Conservation (phyloP, 2,888 invertebrate species). For the Polyommatus iphigenia region DNA sequence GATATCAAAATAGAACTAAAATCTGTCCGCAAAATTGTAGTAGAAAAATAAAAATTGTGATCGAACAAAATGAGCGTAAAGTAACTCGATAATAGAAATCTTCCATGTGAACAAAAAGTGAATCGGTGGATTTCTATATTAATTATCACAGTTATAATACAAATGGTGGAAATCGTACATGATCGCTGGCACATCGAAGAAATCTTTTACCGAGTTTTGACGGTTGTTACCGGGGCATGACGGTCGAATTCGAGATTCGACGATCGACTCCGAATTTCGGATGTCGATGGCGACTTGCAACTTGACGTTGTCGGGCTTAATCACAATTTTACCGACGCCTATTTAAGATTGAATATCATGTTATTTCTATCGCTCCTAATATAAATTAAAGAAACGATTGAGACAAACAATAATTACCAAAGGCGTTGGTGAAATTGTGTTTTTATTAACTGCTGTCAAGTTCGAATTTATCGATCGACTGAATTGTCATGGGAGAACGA, state of each 20-base stretch:
- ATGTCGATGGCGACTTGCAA: neutral
- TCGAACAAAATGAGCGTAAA: constrained; percentile 60
- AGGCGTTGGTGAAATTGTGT: neutral
- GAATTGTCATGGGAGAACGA: constrained; percentile 24
- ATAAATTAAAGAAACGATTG: neutral
- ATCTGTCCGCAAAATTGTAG: constrained; percentile 66
- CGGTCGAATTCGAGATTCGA: constrained; percentile 14
- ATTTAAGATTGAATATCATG: neutral
- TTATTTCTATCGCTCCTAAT: neutral
- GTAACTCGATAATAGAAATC: constrained; percentile 70
- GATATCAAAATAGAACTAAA: constrained; percentile 68
- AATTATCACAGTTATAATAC: constrained; percentile 79
- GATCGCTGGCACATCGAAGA: constrained; percentile 70
- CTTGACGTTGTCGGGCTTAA: constrained; percentile 1
- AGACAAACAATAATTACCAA: neutral
- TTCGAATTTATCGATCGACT: neutral
- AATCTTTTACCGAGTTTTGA: constrained; percentile 65
- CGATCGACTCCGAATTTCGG: constrained; percentile 16
- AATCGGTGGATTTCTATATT: constrained; percentile 77
- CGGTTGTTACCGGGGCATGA: constrained; percentile 14
- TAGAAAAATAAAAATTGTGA: constrained; percentile 71
- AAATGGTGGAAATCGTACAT: constrained; percentile 67
- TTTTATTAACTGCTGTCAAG: neutral
- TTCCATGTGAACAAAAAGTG: constrained; percentile 69
- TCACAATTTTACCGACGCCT: neutral